Conservation (phyloP, 2,113 vertebrate genomes). For the Urocynchramus pylzowi region DNA sequence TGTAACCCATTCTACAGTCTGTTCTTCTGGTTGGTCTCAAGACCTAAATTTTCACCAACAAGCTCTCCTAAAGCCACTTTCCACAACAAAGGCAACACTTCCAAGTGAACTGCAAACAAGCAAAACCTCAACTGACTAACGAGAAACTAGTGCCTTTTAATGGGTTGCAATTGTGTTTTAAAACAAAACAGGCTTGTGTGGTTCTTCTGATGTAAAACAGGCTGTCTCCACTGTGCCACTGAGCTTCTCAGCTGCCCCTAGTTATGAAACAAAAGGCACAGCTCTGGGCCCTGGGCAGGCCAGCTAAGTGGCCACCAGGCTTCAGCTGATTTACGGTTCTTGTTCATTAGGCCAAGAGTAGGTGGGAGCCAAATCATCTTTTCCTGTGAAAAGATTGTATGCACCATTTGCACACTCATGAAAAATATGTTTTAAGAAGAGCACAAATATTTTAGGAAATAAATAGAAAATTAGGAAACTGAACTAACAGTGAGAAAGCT, state of each 20-base stretch:
- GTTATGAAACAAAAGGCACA: background rate
- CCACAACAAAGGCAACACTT: rapidly evolving
- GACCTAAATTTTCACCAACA: background rate
- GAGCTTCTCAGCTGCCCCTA: background rate
- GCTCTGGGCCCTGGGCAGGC: background rate
- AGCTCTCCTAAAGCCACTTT: background rate
- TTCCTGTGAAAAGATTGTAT: background rate
- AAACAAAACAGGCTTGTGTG: background rate
- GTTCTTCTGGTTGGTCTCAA: background rate
- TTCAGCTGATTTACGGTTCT: background rate
- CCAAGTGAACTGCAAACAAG: rapidly evolving
- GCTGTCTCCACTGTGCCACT: background rate
- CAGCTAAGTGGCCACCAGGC: background rate
- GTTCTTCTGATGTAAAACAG: background rate
- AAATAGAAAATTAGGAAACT: background rate
- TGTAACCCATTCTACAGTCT: background rate
- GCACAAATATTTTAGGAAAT: background rate
- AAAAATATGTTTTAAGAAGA: background rate
- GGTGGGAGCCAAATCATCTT: background rate
- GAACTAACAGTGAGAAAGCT: background rate
- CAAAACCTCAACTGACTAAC: rapidly evolving
- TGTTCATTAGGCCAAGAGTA: background rate
- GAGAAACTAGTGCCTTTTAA: background rate
- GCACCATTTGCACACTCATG: rapidly evolving
- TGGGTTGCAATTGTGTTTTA: background rate